These are phyloP conservation scores for Scaptomyza polygonia DNA, from an alignment of 2,888 invertebrate species.

Conservation along the genomic window DNA sequence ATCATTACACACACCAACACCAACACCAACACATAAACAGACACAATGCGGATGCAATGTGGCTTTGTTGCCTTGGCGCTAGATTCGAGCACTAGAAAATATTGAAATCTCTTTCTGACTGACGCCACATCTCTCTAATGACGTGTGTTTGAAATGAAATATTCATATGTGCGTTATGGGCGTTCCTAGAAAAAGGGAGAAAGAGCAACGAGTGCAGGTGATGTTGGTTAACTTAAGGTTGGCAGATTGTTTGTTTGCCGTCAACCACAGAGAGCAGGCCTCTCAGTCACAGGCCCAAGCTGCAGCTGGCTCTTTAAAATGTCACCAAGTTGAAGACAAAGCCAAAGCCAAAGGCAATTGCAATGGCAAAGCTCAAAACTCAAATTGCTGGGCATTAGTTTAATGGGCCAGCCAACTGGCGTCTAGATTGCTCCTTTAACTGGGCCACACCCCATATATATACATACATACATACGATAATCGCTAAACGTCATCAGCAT, in stretches of 20 bases:
- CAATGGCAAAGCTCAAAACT: conserved; percentile 57
- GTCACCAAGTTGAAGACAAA: conserved; percentile 70
- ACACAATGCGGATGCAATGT: conserved; percentile 35
- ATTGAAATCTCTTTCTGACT: conserved; percentile 76
- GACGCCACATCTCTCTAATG: conserved; percentile 75
- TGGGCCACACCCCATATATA: conserved; percentile 41
- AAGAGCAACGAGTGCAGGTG: background rate
- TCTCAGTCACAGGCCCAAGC: background rate
- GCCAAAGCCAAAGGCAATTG: conserved; percentile 31
- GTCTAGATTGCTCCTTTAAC: conserved; percentile 18
- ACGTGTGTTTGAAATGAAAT: conserved; percentile 79
- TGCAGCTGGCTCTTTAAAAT: conserved; percentile 64
- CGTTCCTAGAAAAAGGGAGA: background rate
- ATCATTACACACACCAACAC: background rate
- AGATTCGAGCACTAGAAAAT: conserved; percentile 70
- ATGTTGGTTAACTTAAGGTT: conserved; percentile 8
- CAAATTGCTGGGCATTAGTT: conserved; percentile 73
- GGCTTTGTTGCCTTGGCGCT: conserved; percentile 51
- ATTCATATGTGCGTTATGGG: conserved; percentile 64
- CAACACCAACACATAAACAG: background rate
- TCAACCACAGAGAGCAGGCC: conserved; percentile 5
- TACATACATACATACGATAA: conserved; percentile 51
- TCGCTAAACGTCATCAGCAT: conserved; percentile 78
- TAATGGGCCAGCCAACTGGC: conserved; percentile 72
- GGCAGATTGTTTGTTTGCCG: conserved; percentile 28